Conservation (phyloP, 2,888 invertebrate genomes). For the Anoplius nigerrimus region DNA sequence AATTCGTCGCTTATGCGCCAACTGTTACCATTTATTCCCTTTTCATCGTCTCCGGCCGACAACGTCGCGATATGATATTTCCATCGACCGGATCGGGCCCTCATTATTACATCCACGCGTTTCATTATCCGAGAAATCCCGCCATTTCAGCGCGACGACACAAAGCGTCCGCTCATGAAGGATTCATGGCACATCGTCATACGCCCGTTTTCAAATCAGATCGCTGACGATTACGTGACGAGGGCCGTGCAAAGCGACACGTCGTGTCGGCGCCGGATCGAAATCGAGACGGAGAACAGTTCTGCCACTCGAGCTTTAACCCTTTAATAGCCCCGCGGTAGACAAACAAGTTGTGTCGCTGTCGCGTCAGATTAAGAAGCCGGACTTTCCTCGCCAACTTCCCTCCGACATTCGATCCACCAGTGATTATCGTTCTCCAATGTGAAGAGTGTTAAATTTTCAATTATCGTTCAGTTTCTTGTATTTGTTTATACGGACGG, state of each 20-base stretch:
- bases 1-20: no score
- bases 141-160: constrained; percentile 21
- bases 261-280: constrained; percentile 21
- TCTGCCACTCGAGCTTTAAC: no score
- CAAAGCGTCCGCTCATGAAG: constrained; percentile 34
- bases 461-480: no score
- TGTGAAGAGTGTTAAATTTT: no score
- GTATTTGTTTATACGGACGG: no score
- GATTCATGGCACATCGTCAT: constrained; percentile 40
- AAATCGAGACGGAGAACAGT: constrained; percentile 16
- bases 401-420: neutral
- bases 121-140: constrained; percentile 24
- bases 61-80: neutral
- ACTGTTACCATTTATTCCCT: no score
- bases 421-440: no score
- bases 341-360: no score
- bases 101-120: constrained; percentile 16
- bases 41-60: neutral
- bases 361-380: no score
- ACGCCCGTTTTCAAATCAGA: constrained; percentile 39
- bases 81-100: neutral
- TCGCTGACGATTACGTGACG: constrained; percentile 30
- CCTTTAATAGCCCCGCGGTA: no score
- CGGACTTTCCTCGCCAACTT: neutral
- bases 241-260: constrained; percentile 1